Base-by-base conservation (phyloP, 1,140 invertebrate species). In the Drosophila jambulina region DNA sequence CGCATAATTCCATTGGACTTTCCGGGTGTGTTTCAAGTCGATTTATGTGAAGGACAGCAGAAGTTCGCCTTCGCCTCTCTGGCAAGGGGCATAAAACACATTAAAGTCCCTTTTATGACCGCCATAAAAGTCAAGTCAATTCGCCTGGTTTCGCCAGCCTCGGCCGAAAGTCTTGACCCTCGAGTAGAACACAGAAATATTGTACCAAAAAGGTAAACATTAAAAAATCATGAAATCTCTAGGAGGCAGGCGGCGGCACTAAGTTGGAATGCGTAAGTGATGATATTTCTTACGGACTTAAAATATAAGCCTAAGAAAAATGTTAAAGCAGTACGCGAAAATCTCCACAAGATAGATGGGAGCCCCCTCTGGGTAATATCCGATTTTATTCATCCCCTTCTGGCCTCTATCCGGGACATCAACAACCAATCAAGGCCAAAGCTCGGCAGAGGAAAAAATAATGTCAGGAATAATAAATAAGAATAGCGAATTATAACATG, bases 111-210 rank as follows among this genome's bases (percentile, higher is more conserved):
- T 83, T 86, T 87, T 83, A 80, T 83, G 77, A 68, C 68, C 69
- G 57, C 78, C 80, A 88, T 87, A 88, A 88, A 87, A 87, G 83
- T 88, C 84, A 88, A 80, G 81, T 80, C 77, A 75, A 88, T 78
- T 83, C 68, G 77, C 59, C 57, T 40, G 51, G 25, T 60, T 49
- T 54, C 23, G 48, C 34, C 46, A n/a, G 40, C 45, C 45, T 15
- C 17, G 23, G 19, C 42, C 49, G 51, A 36, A 48, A 69, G 25
- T 59, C 60, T 85, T 60, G 75, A 78, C 75, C 75, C 74, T 23
- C 49, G 43, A 45, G 53, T 38, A 78, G 54, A 29, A 43, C 23
- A 48, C 38, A 65, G 23, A 65, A 76, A 76, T 56, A 49, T 32
- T 45, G 46, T 51, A 19, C 17, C 40, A 17, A 54, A 76, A 76